phyloP scores from a whole-genome alignment of 2,113 vertebrate species.

The Ivindomyrus marchei region DNA sequence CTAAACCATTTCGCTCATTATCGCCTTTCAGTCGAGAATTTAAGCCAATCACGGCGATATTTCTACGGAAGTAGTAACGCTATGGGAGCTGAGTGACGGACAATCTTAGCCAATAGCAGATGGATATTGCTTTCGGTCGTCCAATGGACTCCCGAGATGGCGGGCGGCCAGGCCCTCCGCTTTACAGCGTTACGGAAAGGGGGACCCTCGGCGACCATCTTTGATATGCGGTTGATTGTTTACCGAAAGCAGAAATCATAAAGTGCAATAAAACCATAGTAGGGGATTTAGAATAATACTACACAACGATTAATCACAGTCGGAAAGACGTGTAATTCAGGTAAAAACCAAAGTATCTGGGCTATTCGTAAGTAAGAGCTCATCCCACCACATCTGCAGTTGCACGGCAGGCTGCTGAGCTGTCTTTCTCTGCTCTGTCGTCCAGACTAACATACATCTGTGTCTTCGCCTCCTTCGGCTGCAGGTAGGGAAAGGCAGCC shows the following conservation, averaged over 20 bases:
- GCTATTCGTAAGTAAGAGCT: conserved; percentile 32
- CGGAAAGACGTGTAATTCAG: conserved; percentile 50
- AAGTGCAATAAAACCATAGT: conserved; percentile 61
- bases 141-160: conserved; percentile 23
- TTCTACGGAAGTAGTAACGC: conserved; percentile 39
- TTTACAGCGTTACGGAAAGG: conserved; percentile 39
- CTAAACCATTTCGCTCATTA: conserved; percentile 28
- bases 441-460: neutral
- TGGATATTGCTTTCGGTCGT: conserved; percentile 34
- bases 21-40: conserved; percentile 26
- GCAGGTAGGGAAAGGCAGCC: neutral
- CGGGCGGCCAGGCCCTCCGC: conserved; percentile 1
- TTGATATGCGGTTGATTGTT: conserved; percentile 62
- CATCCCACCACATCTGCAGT: conserved; percentile 29
- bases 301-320: conserved; percentile 54
- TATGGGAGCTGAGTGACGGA: conserved; percentile 30
- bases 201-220: conserved; percentile 66
- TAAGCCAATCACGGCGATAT: conserved; percentile 33
- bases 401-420: conserved; percentile 51
- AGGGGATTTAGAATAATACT: conserved; percentile 53
- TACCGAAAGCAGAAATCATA: conserved; percentile 59
- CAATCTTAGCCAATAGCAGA: conserved; percentile 40
- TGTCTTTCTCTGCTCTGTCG: conserved; percentile 28
- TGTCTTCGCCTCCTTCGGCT: neutral
- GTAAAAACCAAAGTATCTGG: conserved; percentile 54